phyloP scores from a whole-genome alignment of 2,888 invertebrate genomes.

The Apamea monoglypha region DNA sequence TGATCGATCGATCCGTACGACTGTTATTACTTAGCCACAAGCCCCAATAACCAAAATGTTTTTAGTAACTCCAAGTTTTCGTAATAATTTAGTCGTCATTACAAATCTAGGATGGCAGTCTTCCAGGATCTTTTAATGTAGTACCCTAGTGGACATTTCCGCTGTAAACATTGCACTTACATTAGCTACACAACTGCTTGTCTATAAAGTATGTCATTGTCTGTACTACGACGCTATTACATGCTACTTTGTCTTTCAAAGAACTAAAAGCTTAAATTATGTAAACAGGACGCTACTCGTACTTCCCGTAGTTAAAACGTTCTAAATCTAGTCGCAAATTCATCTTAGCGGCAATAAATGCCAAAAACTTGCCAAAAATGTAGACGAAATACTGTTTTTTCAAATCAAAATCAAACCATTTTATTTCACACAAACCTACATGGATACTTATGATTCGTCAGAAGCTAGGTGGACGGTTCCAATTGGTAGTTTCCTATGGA shows the following conservation, averaged over 20 bases:
- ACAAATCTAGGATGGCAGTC: neutral
- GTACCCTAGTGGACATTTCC: neutral
- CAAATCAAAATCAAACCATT: too few relatives aligned
- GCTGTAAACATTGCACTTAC: slow-evolving; percentile 1
- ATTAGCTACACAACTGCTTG: neutral
- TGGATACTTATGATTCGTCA: too few relatives aligned
- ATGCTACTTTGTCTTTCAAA: slow-evolving; percentile 17
- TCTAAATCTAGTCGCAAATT: neutral
- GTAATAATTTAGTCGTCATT: slow-evolving; percentile 13
- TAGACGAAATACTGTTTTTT: neutral
- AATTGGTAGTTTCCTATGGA: too few relatives aligned
- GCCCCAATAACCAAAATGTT: neutral
- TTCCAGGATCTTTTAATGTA: slow-evolving; percentile 16
- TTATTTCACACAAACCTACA: too few relatives aligned
- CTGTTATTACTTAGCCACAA: neutral
- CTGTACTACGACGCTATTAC: neutral
- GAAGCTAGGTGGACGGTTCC: too few relatives aligned
- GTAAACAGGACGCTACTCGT: neutral
- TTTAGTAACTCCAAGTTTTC: neutral
- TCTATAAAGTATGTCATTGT: slow-evolving; percentile 1
- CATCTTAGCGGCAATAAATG: neutral
- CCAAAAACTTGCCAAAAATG: neutral
- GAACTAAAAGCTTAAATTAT: neutral
- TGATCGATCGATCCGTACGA: neutral
- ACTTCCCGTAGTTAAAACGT: neutral